A percentile compares a stretch with the other conserved stretches of the same genome.
These are phyloP conservation scores for Drosophila melanica DNA, from an alignment of 1,140 invertebrate genomes.

Conservation along the genomic window DNA sequence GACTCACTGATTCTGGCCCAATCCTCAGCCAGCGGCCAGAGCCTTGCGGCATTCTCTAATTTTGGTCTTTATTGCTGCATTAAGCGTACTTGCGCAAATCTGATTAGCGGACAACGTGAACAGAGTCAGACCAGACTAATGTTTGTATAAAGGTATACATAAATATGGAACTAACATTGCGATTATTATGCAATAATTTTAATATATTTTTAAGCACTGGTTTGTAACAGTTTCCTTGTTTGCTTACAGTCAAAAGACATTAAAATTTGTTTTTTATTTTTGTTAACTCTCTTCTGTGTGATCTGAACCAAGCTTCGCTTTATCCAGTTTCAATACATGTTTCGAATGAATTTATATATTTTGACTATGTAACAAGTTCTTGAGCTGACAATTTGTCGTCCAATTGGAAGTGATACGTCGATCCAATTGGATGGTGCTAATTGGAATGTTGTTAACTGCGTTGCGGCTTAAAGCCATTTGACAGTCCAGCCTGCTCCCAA, in stretches of 20 bases:
- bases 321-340: too few relatives aligned
- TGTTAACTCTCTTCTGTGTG: too few relatives aligned
- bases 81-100: slow-evolving; percentile 57
- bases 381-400: background rate
- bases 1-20: background rate
- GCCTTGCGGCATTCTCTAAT: slow-evolving; percentile 5
- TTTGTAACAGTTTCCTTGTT: too few relatives aligned
- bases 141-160: too few relatives aligned
- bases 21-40: background rate
- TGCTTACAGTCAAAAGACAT: too few relatives aligned
- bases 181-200: too few relatives aligned
- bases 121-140: slow-evolving; percentile 4
- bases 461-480: slow-evolving; percentile 9
- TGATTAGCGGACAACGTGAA: slow-evolving; percentile 36
- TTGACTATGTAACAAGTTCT: background rate
- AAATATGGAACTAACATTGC: background rate
- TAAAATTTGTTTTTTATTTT: too few relatives aligned
- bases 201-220: too few relatives aligned
- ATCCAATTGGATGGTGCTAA: slow-evolving; percentile 31
- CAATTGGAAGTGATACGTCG: background rate
- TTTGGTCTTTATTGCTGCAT: slow-evolving; percentile 61
- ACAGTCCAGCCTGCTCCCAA: slow-evolving; percentile 5
- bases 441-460: slow-evolving; percentile 32
- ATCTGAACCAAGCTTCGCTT: too few relatives aligned
- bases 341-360: background rate